Conservation (phyloP, 1,140 invertebrate genomes). For the Holotrichia oblita region DNA sequence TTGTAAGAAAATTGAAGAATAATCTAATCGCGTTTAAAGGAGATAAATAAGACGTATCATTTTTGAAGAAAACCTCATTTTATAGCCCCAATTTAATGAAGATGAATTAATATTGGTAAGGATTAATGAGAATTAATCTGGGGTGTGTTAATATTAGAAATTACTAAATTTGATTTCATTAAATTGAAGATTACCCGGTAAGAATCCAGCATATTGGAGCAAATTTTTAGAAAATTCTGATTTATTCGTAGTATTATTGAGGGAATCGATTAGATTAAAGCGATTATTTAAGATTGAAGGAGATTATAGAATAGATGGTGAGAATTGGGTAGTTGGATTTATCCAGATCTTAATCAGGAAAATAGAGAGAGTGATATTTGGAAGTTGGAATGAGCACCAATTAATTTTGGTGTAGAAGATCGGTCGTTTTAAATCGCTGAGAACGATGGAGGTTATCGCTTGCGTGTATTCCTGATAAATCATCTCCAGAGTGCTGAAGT, state of each 20-base stretch:
- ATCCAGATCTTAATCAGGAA: background rate
- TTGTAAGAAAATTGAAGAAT: no score
- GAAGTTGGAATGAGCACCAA: background rate
- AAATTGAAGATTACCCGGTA: background rate
- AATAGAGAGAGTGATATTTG: background rate
- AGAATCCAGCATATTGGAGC: slow-evolving; percentile 4
- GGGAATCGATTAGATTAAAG: background rate
- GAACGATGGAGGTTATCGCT: background rate
- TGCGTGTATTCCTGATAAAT: no score
- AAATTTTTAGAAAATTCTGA: background rate
- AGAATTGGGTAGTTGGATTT: background rate
- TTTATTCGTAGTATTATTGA: background rate
- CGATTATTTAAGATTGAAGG: background rate
- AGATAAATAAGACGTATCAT: no score
- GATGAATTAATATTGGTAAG: no score
- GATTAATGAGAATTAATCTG: background rate
- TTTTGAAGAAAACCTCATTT: no score
- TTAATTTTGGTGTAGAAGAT: background rate
- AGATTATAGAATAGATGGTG: background rate
- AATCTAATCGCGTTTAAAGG: no score
- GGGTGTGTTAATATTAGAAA: no score
- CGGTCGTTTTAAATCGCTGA: background rate
- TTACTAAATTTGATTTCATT: no score
- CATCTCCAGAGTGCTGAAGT: background rate
- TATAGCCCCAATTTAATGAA: no score